Evolutionary conservation across 2,113 vertebrate species (phyloP).

Genomic region (Istiophorus platypterus): DNA sequence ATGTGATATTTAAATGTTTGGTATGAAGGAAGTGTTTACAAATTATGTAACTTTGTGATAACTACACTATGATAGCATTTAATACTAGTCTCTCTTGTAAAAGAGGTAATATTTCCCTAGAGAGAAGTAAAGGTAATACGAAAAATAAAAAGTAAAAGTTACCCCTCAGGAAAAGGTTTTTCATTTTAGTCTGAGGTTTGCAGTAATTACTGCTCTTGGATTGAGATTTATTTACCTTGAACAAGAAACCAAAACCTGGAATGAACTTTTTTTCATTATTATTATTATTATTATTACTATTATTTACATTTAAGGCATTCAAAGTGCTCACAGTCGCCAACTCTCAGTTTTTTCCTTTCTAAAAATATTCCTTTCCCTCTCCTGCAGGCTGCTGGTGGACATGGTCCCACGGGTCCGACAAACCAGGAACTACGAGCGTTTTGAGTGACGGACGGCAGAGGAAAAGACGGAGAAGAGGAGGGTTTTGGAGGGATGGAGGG

Average conservation of each 20-base stretch:
- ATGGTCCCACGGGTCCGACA: constrained; percentile 94
- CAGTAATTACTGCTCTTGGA: background rate
- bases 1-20: too few species aligned
- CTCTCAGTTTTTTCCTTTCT: background rate
- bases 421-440: constrained; percentile 95
- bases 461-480: background rate
- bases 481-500: background rate
- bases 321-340: too few species aligned
- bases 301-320: too few species aligned
- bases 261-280: too few species aligned
- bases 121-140: too few species aligned
- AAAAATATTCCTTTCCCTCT: background rate
- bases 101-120: too few species aligned
- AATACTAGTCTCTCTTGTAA: too few species aligned
- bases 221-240: background rate
- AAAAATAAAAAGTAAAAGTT: too few species aligned
- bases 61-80: too few species aligned
- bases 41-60: too few species aligned
- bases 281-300: too few species aligned
- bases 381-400: constrained; percentile 90
- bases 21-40: too few species aligned
- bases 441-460: constrained; percentile 85
- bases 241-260: background rate
- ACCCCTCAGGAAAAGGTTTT: background rate
- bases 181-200: background rate